Conservation (phyloP, 2,888 invertebrate genomes). For the Tenthredo mesomela region DNA sequence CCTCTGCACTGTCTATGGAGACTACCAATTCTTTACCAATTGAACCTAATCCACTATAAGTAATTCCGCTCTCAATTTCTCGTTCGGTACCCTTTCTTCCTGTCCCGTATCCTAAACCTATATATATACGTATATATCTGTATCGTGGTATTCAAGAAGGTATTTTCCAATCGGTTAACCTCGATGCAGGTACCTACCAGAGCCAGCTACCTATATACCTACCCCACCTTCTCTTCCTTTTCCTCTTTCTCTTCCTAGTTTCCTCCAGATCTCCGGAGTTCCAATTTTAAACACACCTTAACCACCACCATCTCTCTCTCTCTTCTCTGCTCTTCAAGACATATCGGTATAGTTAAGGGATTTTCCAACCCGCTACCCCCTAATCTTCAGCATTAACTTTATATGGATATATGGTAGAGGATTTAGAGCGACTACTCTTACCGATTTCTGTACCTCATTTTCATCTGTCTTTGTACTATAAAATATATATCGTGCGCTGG, state of each 20-base stretch:
- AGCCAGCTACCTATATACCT: background rate
- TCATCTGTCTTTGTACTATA: background rate
- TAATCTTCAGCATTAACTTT: slow-evolving; percentile 55
- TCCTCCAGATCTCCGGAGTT: background rate
- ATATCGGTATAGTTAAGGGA: slow-evolving; percentile 59
- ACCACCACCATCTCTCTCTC: background rate
- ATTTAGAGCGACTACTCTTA: background rate
- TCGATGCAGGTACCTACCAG: slow-evolving; percentile 34
- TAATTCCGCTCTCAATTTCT: slow-evolving; percentile 27
- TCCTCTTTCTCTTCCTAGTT: background rate
- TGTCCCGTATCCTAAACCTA: background rate
- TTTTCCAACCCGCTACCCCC: slow-evolving; percentile 57
- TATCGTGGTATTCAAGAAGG: slow-evolving; percentile 32
- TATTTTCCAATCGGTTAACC: slow-evolving; percentile 52
- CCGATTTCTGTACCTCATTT: background rate
- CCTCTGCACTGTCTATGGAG: too few relatives aligned
- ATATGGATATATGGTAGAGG: slow-evolving; percentile 1
- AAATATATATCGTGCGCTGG: too few relatives aligned
- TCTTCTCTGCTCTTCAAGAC: slow-evolving; percentile 46
- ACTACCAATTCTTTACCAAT: background rate
- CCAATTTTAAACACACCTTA: slow-evolving; percentile 45
- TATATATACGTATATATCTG: background rate
- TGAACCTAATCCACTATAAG: slow-evolving; percentile 33
- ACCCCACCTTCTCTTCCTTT: background rate
- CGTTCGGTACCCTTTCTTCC: slow-evolving; percentile 11